These are phyloP conservation scores for Ornithorhynchus anatinus DNA, from an alignment of 2,113 vertebrate genomes.

Conservation along the genomic window DNA sequence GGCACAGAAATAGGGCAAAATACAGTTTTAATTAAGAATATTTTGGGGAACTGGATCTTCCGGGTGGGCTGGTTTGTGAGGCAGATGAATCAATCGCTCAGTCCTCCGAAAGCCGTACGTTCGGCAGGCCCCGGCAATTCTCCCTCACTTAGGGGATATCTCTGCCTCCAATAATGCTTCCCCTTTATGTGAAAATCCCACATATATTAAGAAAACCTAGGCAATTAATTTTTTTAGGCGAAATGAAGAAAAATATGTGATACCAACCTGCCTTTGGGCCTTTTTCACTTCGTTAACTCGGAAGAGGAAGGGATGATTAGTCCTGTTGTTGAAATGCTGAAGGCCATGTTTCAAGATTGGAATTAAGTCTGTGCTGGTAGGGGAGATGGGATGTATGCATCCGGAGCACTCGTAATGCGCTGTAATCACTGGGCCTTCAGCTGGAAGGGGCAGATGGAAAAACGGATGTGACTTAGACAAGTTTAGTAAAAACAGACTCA, in stretches of 20 bases:
- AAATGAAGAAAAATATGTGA: conserved; percentile 16
- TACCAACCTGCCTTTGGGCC: conserved; percentile 82
- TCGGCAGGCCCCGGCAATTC: too few species aligned
- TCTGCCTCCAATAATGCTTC: too few species aligned
- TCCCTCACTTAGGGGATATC: too few species aligned
- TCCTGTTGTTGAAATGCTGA: conserved; percentile 72
- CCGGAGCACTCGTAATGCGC: conserved; percentile 68
- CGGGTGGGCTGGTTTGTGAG: too few species aligned
- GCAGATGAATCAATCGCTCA: too few species aligned
- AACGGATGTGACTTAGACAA: not conserved
- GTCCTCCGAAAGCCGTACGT: too few species aligned
- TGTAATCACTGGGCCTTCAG: not conserved
- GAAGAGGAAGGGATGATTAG: conserved; percentile 67
- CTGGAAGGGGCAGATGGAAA: conserved; percentile 56
- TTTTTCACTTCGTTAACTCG: conserved; percentile 57
- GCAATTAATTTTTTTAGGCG: not conserved
- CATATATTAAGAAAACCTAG: not conserved
- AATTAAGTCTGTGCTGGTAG: conserved; percentile 60
- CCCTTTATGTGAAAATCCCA: too few species aligned
- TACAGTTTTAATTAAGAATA: too few species aligned
- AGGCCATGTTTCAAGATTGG: conserved; percentile 69
- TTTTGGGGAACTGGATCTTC: too few species aligned
- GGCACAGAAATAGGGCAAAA: too few species aligned
- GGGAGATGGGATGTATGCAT: conserved; percentile 67
- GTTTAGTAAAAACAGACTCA: not conserved